Evolutionary conservation across 2,888 invertebrate genomes (phyloP).

Genomic region (Strigamia crassipes): DNA sequence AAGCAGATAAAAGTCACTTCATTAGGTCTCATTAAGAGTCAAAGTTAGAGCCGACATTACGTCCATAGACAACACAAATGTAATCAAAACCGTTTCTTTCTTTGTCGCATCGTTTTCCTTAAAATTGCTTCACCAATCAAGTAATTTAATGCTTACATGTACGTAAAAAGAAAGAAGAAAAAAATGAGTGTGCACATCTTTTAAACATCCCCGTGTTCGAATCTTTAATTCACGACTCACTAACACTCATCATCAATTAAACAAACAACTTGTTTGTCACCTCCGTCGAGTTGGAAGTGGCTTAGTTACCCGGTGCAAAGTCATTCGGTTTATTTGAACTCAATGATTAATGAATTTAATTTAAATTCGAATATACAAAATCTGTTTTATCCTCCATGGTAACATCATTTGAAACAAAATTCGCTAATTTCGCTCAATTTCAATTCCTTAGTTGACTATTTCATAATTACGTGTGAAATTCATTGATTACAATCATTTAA

Average conservation of each 20-base stretch:
- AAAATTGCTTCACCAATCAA: background rate
- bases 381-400: no score
- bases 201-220: background rate
- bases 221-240: slow-evolving; percentile 2
- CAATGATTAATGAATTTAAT: no score
- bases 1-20: slow-evolving; percentile 34
- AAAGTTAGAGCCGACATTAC: slow-evolving; percentile 26
- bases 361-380: no score
- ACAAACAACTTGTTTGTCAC: background rate
- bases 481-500: no score
- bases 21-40: slow-evolving; percentile 32
- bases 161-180: background rate
- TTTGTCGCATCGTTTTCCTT: slow-evolving; percentile 11
- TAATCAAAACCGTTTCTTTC: slow-evolving; percentile 1
- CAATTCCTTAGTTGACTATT: no score
- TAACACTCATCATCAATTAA: background rate
- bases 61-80: background rate
- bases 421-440: no score
- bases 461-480: no score
- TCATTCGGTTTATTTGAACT: no score
- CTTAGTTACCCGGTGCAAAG: background rate
- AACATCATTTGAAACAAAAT: no score
- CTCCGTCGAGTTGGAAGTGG: background rate
- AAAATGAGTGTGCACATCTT: background rate
- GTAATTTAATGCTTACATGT: background rate